Base-by-base conservation (phyloP, 2,797 vertebrate genomes). In the Poeciliopsis turneri region DNA sequence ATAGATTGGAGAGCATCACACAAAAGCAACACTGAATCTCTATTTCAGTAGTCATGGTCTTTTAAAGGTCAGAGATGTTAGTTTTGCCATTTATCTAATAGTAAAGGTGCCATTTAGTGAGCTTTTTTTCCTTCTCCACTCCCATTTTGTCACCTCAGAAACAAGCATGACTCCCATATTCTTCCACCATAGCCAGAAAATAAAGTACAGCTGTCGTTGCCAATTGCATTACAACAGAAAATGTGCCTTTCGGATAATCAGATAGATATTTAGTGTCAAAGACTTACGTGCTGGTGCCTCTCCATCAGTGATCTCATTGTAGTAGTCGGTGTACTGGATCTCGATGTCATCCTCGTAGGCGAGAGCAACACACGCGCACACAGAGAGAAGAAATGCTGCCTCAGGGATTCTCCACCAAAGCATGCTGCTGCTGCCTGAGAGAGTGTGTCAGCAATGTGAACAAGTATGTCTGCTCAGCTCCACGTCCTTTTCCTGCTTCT, bases 321-420 rank as follows among this genome's bases (percentile, higher is more conserved):
- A 91, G 90, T 86, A 95, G 76, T 92, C 87, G 2, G 11, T 5
- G 59, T 74, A 96, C 45, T 86, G 89, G 84, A 95, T 82, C 45
- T 94, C 64, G 6, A 93, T 82, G 6, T 89, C 84, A n/a, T 95
- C 94, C 1, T 97, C 97, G 16, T 97, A 96, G 0, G 95, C 92
- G 0, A 93, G 82, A 59, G 92, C 82, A 84, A 92, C 68, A 88
- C 91, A 86, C 20, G 36, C 36, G 33, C 64, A 59, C 13, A 78
- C 89, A 12, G 90, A 84, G 74, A 96, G 90, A 89, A 95, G 70
- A 70, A 90, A 90, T 78, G 73, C 79, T 3, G 87, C 83, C 86
- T 81, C 84, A 72, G 88, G 80, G 78, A 94, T 78, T 76, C 86
- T 92, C 88, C 92, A 78, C 78, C n/a, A 53, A 80, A 93, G 88